Conservation (phyloP, 2,888 invertebrate species). For the Noctua janthe region DNA sequence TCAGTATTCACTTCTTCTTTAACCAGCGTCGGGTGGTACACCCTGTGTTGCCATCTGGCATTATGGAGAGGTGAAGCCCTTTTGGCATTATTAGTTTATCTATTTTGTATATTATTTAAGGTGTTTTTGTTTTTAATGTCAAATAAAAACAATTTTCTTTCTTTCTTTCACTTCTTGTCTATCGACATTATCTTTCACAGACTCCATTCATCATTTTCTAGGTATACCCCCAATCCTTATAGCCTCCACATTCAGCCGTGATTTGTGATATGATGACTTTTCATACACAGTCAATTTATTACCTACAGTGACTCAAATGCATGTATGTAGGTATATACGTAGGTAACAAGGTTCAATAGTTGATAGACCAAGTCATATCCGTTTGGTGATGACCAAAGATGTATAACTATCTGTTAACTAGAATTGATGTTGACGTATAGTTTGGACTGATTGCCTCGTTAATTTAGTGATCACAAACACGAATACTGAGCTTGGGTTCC, state of each 20-base stretch:
- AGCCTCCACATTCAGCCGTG: not conserved
- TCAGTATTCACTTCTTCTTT: too few relatives aligned
- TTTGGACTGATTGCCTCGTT: not conserved
- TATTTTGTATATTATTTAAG: too few relatives aligned
- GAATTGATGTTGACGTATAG: conserved; percentile 1
- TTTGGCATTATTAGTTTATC: too few relatives aligned
- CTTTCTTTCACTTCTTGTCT: not conserved
- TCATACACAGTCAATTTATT: not conserved
- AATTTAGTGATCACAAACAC: not conserved
- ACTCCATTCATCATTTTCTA: not conserved
- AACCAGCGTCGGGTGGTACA: too few relatives aligned
- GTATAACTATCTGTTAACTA: not conserved
- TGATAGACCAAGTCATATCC: conserved; percentile 16
- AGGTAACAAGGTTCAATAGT: not conserved
- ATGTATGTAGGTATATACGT: not conserved
- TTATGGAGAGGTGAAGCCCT: too few relatives aligned
- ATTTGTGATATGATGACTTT: too few relatives aligned
- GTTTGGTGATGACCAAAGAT: not conserved
- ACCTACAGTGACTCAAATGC: not conserved
- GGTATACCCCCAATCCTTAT: not conserved
- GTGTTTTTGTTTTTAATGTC: too few relatives aligned
- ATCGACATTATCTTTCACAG: not conserved
- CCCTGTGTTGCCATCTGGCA: too few relatives aligned
- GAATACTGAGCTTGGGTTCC: not conserved
- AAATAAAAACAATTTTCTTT: too few relatives aligned